Evolutionary conservation across 2,113 vertebrate genomes (phyloP), one percentile per base, ranked within the genome.

Genomic region (Choloepus hoffmanni): DNA sequence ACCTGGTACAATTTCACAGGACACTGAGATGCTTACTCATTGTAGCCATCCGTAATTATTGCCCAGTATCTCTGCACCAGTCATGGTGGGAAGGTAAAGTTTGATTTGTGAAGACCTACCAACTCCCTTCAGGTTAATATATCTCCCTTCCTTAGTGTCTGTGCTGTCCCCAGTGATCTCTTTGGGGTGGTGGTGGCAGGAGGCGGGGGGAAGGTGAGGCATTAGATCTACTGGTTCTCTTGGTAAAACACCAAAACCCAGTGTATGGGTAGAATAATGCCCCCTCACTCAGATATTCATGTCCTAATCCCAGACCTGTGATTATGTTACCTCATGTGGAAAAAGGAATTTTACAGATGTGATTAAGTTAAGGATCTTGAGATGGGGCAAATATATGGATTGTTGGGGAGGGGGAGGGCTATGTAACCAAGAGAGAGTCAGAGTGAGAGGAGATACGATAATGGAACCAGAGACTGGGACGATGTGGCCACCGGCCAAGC

Each of bases 11-110:
- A 23, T 84, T 84, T 83, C 81, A 62, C 12, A 90, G 76, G 60
- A 95, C 90, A 72, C 2, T 72, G 94, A 85, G 89, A 85, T 87
- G 73, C 85, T 55, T 5, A 2, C 67, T 86, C 68, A 68, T 68
- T 36, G 23, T 3, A 74, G 74, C 21, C 30, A 40, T 26, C 33
- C 53, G 24, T 82, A 45, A 55, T 40, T 36, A 70, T 21, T 63
- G 48, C 62, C 67, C n/a, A 19, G 53, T 53, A 72, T 45, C 70
- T 73, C 45, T 70, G 50, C 11, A 5, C 74, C 0, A 0, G 53
- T 19, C 92, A 30, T 30, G 9, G 21, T 40, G 2, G 63, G 68
- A 76, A 65, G 73, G 43, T 45, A 55, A 85, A 88, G 19, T 36
- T 19, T 82, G 60, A 40, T 33, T 50, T 68, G 24, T 28, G 33